Base-by-base conservation (phyloP, 2,113 vertebrate species). In the Callorhinus ursinus region DNA sequence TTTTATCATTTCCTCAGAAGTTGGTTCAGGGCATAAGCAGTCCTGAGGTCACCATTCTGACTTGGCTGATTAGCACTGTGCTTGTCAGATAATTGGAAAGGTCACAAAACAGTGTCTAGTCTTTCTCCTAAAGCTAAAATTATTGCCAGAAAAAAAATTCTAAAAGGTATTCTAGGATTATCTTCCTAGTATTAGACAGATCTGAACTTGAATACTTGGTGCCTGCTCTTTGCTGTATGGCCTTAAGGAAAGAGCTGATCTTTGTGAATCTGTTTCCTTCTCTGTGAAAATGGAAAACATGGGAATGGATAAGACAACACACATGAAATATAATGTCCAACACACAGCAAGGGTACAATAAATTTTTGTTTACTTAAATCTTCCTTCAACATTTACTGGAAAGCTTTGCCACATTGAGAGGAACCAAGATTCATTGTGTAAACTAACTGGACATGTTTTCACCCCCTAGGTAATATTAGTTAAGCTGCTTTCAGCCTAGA, bases 1-100 rank as follows among this genome's bases (percentile, higher is more conserved):
- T 97, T 98, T 98, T 95, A 98, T 97, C 97, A 98, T 98, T 98
- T 98, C 98, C 97, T 98, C 98, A 95, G 98, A 98, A 98, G 96
- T 97, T 96, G 97, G 96, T 98, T 98, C 97, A 98, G 98, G 98
- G 98, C 98, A 94, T 93, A 95, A 96, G 96, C 90, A 97, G 96
- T 98, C 97, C 98, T 96, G 87, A 71, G 98, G 98, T 98, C 98
- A 98, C 98, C 98, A 94, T 98, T 98, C 98, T 97, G 97, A 98
- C 89, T 97, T 61, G 36, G 61, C 72, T 95, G 91, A 97, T 97
- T 96, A 96, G 91, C 87, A 93, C 53, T 14, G 55, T 93, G 59
- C 82, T 97, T 94, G 86, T 98, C 83, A 93, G 89, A 83, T 96
- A 88, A 95, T 97, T 96, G 59, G 93, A 94, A 96, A 97, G 97